Conservation (phyloP, 53 echinoderm and acorn worm genomes). For the Glandiceps talaboti region DNA sequence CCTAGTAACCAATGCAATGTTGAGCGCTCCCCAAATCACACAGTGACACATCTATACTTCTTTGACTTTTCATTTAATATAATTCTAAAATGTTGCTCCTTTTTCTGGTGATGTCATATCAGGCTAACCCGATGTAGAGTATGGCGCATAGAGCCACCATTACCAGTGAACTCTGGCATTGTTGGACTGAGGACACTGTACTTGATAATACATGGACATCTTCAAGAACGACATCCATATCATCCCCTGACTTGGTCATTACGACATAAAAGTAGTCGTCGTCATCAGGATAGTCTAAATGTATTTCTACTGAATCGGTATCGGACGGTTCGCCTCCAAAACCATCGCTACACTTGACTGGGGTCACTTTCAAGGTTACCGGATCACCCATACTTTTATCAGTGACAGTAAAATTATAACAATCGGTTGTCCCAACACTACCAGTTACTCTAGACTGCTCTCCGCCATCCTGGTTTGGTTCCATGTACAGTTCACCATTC, state of each 20-base stretch:
- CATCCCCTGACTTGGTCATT: conserved; percentile 4
- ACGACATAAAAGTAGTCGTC: neutral
- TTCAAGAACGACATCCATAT: conserved; percentile 11
- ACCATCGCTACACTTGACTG: neutral
- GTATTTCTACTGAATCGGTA: neutral
- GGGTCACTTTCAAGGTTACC: neutral
- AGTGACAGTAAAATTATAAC: neutral
- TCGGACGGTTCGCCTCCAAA: neutral
- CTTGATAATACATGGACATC: conserved; percentile 4
- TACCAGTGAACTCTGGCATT: no score
- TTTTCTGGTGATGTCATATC: no score
- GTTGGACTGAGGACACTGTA: no score
- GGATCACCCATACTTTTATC: neutral
- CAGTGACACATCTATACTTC: no score
- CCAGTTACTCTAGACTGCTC: neutral
- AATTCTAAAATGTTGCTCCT: no score
- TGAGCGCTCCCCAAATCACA: no score
- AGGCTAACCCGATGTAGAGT: no score
- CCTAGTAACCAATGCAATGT: no score
- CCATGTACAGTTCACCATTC: neutral
- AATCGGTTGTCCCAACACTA: neutral
- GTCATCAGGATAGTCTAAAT: neutral
- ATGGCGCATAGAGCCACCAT: no score
- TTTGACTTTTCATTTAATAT: no score
- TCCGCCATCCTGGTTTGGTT: neutral